Base-by-base conservation (phyloP, 2,113 vertebrate genomes). In the Saguinus imperator region DNA sequence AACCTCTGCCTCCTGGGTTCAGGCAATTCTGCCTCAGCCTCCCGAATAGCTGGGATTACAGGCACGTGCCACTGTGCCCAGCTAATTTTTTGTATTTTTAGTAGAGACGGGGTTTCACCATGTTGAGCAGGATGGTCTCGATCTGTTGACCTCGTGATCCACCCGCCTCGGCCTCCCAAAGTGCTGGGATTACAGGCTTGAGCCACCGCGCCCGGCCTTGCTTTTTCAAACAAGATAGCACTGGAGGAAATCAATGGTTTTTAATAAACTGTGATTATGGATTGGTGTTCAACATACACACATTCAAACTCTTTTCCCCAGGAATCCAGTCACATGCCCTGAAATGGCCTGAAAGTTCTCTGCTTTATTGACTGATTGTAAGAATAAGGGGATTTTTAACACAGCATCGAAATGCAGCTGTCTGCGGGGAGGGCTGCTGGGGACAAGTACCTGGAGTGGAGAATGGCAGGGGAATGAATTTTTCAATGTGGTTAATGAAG, bases 401-500 rank as follows among this genome's bases (percentile, higher is more conserved):
- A 76, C 1, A 61, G 73, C 77, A 57, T 70, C n/a, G 58, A 96
- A 94, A 64, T 55, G 8, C n/a, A 88, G 7, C 66, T 80, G 35
- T 80, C 29, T 86, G 1, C 37, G 8, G 32, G 37, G 40, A 97
- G 14, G 21, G 35, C 21, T 93, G 16, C n/a, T 48, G 52, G 75
- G 58, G 29, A 52, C 27, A 72, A 45, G 25, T n/a, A 21, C 32
- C 81, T 81, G 35, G 25, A 77, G 75, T 57, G 57, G 29, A 64
- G 40, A 77, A 40, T 40, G 52, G 13, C 25, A 43, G 9, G 48
- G 11, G 37, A 84, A 81, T 83, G 32, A 50, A 72, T 68, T 77
- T 85, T 96, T 95, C 52, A 58, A 18, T 70, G 92, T 48, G 55
- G 45, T 75, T 96, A 96, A 95, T 76, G 81, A 94, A 83, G 79